These are phyloP conservation scores for Psephotus haematonotus DNA, from an alignment of 2,113 vertebrate genomes.

Conservation along the genomic window DNA sequence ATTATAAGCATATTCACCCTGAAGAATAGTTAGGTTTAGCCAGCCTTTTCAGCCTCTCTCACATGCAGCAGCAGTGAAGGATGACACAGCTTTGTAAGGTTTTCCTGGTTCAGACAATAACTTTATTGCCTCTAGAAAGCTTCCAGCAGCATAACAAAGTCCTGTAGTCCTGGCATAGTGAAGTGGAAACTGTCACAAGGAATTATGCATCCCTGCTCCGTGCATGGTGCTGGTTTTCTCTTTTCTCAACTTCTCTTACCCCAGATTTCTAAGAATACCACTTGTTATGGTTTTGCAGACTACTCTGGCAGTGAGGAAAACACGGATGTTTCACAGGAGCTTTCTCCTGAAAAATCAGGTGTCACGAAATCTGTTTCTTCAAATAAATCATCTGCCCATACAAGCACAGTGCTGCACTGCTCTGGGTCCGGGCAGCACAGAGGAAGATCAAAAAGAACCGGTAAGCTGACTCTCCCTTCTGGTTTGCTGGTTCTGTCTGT, in stretches of 20 bases:
- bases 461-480: constrained; percentile 49
- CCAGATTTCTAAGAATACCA: not conserved
- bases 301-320: constrained; percentile 83
- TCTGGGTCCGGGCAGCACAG: constrained; percentile 79
- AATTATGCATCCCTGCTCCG: accelerated
- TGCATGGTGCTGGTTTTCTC: not conserved
- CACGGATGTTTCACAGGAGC: constrained; percentile 75
- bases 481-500: not conserved
- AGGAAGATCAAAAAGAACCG: constrained; percentile 78
- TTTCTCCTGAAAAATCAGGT: constrained; percentile 72
- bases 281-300: constrained; percentile 57
- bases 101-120: not conserved
- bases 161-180: not conserved
- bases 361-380: constrained; percentile 76
- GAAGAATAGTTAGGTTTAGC: not conserved
- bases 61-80: not conserved
- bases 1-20: accelerated
- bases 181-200: not conserved
- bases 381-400: constrained; percentile 74
- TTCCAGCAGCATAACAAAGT: not conserved
- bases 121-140: not conserved
- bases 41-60: not conserved
- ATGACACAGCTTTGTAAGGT: not conserved
- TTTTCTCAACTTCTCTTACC: not conserved
- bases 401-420: constrained; percentile 77